Base-by-base conservation (phyloP, 2,888 invertebrate species). In the Hyposoter dolosus region DNA sequence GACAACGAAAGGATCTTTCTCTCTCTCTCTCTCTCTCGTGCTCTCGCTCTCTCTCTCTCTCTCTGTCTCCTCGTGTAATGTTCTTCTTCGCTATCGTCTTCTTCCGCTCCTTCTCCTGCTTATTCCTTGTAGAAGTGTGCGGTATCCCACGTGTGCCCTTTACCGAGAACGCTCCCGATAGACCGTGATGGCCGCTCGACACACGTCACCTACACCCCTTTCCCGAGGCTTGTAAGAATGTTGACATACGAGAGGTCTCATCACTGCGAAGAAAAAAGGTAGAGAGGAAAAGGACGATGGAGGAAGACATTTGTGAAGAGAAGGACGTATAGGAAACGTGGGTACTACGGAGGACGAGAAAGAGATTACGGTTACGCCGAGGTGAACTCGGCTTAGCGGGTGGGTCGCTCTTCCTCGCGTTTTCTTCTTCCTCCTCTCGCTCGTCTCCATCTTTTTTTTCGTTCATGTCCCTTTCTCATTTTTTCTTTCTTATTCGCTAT, bases 341-440 rank as follows among this genome's bases (percentile, higher is more conserved):
- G 63, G 77, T 50, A 82, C 78, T 84, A 40, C 40, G 40, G 60
- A 45, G 84, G 79, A 80, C 71, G 85, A 68, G 80, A 85, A 80
- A 69, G 81, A 72, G 84, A 85, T 88, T 90, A 91, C 91, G 90
- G 91, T 91, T 90, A 90, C 86, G 88, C 87, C 83, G 82, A 84
- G 84, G 76, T 88, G 87, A 90, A 90, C 50, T 68, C 75, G 66
- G 72, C 81, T 85, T 74, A 88, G 90, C 89, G 90, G 89, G 88
- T 88, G 89, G 89, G 88, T 90, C 89, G 88, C 65, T 53, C 78
- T 47, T 50, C 19, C 72, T 45, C 65, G 76, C 56, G 35, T 75
- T 50, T 56, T 45, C 43, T 45, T 79, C 69, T 65, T 77, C 63
- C 45, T 45, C 15, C 66, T 15, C 45, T 45, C 43, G 15, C 47